Percentiles rank a stretch among this genome's conserved stretches.
These are phyloP conservation scores for Cyclopterus lumpus DNA, from an alignment of 2,797 vertebrate species.

Conservation along the genomic window DNA sequence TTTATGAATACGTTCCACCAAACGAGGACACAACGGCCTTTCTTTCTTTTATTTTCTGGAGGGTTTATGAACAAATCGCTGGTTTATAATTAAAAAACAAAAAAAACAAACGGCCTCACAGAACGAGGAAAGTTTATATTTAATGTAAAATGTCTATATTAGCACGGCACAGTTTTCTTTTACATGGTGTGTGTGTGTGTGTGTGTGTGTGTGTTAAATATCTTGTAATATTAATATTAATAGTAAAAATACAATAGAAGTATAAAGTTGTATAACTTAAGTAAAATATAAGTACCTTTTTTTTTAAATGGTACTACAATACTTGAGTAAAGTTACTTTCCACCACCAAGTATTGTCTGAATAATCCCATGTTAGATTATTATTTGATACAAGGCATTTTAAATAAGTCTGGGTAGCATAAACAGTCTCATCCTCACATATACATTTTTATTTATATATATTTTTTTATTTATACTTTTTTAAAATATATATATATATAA, in stretches of 20 bases:
- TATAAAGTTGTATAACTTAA: neutral
- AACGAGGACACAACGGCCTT: neutral
- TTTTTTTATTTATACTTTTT: no score
- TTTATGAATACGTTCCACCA: neutral
- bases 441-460: no score
- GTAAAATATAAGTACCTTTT: neutral
- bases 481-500: no score
- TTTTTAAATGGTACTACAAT: neutral
- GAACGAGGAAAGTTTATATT: neutral
- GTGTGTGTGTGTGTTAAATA: no score
- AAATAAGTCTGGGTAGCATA: neutral
- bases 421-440: constrained; percentile 11
- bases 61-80: neutral
- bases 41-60: neutral
- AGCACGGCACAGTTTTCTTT: no score
- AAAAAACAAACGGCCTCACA: neutral
- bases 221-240: no score
- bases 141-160: neutral
- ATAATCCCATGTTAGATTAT: neutral
- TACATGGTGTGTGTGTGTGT: no score
- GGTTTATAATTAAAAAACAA: neutral
- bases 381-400: neutral
- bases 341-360: neutral
- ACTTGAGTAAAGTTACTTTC: neutral
- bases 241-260: neutral